phyloP scores from a whole-genome alignment of 2,888 invertebrate genomes.

The Agriopis marginaria region DNA sequence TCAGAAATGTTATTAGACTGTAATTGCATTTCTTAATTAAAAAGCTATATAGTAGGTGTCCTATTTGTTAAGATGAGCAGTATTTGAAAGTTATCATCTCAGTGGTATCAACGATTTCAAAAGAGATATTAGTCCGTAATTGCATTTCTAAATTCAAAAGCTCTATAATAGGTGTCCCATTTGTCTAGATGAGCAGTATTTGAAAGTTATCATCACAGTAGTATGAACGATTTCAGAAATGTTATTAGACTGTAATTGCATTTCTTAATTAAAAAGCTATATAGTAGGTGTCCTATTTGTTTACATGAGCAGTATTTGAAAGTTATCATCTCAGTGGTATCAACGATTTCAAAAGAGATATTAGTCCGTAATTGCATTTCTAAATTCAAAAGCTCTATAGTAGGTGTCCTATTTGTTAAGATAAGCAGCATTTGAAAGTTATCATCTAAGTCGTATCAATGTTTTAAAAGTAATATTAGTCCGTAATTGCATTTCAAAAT shows the following conservation, averaged over 20 bases:
- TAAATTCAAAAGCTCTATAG: slow-evolving; percentile 34
- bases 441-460: not conserved
- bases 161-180: slow-evolving; percentile 16
- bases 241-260: slow-evolving; percentile 1
- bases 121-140: slow-evolving; percentile 1
- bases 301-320: not conserved
- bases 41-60: not conserved
- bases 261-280: not conserved
- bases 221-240: not conserved
- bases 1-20: not conserved
- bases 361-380: slow-evolving; percentile 19
- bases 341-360: not conserved
- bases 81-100: not conserved
- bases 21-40: not conserved
- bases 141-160: slow-evolving; percentile 31
- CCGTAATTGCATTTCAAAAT: not conserved
- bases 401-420: slow-evolving; percentile 11
- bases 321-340: not conserved
- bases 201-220: not conserved
- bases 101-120: slow-evolving; percentile 1
- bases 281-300: slow-evolving; percentile 7
- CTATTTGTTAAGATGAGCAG: slow-evolving; percentile 7
- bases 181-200: not conserved
- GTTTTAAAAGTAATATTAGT: not conserved
- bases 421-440: slow-evolving; percentile 1